These are phyloP conservation scores for Spermophilus dauricus DNA, from an alignment of 2,113 vertebrate species.

Conservation along the genomic window DNA sequence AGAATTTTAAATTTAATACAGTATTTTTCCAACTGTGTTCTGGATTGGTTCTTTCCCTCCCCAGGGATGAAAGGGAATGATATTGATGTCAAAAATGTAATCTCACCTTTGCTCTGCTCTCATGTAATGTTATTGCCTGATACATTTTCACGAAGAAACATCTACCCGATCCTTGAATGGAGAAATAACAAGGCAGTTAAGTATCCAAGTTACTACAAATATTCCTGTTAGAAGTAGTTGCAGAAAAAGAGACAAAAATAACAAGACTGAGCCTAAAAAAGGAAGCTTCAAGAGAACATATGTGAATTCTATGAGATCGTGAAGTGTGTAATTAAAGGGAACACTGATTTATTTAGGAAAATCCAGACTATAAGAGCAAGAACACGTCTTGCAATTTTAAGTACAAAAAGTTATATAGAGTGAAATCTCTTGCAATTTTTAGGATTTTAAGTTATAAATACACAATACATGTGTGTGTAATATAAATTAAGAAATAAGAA, in stretches of 20 bases:
- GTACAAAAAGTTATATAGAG: neutral
- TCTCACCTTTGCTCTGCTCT: neutral
- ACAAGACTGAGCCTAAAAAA: neutral
- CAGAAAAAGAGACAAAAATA: neutral
- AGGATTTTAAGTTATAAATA: neutral
- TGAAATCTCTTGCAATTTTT: neutral
- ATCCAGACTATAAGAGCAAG: neutral
- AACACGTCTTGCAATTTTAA: neutral
- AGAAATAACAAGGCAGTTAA: neutral
- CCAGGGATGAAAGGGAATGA: neutral
- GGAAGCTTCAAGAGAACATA: neutral
- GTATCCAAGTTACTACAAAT: neutral
- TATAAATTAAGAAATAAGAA: neutral
- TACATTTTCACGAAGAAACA: neutral
- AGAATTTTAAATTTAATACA: neutral
- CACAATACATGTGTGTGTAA: neutral
- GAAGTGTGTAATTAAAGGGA: neutral
- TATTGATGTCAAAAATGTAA: neutral
- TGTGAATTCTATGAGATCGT: neutral
- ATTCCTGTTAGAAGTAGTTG: neutral
- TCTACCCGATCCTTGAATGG: neutral
- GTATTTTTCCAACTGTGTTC: neutral
- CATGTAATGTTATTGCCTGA: neutral
- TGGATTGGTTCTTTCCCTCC: neutral
- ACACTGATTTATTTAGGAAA: neutral